A percentile compares a stretch with the other conserved stretches of the same genome.
Conservation (phyloP, 2,888 invertebrate species). For the Spisula solida region DNA sequence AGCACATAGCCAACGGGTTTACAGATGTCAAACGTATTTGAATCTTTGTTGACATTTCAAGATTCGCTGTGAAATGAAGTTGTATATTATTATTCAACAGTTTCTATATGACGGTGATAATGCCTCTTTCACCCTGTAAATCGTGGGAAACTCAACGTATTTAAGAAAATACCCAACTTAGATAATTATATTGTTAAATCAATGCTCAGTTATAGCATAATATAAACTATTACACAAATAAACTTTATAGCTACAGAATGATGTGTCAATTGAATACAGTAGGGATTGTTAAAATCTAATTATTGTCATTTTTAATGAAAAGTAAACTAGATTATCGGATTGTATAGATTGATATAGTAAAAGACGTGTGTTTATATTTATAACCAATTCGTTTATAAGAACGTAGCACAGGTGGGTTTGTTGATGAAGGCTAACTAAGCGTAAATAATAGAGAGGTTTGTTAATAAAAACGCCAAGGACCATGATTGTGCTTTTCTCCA, state of each 20-base stretch:
- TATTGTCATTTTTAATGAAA: conserved; percentile 41
- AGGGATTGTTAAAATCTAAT: conserved; percentile 29
- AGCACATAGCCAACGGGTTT: conserved; percentile 38
- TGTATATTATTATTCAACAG: conserved; percentile 48
- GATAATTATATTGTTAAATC: conserved; percentile 42
- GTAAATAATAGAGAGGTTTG: conserved; percentile 33
- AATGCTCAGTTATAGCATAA: conserved; percentile 23
- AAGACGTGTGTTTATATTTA: conserved; percentile 26
- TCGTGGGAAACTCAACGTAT: conserved; percentile 42
- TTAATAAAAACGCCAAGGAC: neutral
- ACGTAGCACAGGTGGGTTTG: conserved; percentile 27
- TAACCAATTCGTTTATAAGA: neutral
- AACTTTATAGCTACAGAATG: conserved; percentile 43
- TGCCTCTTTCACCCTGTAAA: neutral
- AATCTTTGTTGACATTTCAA: conserved; percentile 55
- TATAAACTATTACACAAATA: conserved; percentile 54
- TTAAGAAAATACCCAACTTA: conserved; percentile 30
- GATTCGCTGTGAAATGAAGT: conserved; percentile 43
- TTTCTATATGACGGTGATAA: conserved; percentile 25
- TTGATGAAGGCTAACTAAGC: conserved; percentile 25
- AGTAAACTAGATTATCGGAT: conserved; percentile 46
- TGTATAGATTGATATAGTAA: conserved; percentile 26
- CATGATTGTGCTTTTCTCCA: neutral
- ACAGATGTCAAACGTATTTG: conserved; percentile 37
- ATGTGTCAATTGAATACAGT: conserved; percentile 46